A percentile compares a stretch with the other conserved stretches of the same genome.
Conservation (phyloP, 2,888 invertebrate species). For the Macaria notata region DNA sequence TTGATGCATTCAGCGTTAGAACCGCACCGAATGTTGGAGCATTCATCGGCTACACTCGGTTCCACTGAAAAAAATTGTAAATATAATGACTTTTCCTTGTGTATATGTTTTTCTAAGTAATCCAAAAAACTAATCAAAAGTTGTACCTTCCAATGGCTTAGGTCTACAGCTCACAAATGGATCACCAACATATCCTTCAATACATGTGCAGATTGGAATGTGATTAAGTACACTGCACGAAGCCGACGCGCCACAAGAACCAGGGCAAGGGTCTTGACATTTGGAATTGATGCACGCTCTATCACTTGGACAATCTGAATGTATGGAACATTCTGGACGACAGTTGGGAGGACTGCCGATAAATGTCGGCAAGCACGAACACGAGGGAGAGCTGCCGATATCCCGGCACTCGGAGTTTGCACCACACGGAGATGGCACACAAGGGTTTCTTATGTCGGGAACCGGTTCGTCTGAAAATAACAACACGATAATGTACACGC, state of each 20-base stretch:
- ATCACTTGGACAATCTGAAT: constrained; percentile 88
- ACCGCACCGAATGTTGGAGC: constrained; percentile 87
- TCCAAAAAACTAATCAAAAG: neutral
- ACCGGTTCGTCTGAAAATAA: constrained; percentile 52
- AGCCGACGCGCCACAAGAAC: constrained; percentile 86
- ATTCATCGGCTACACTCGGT: constrained; percentile 80
- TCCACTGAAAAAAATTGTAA: constrained; percentile 50
- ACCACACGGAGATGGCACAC: constrained; percentile 85
- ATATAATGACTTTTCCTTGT: neutral
- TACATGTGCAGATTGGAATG: constrained; percentile 88
- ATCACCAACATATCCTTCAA: constrained; percentile 87
- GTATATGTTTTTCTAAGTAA: neutral
- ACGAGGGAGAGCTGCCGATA: constrained; percentile 83
- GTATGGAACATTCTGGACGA: constrained; percentile 86
- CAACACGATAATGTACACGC: too few relatives aligned
- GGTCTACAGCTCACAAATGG: constrained; percentile 84
- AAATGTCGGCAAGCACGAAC: constrained; percentile 84
- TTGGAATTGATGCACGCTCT: constrained; percentile 89
- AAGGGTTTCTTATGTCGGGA: constrained; percentile 71
- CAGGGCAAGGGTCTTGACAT: constrained; percentile 90
- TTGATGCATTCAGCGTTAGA: constrained; percentile 85
- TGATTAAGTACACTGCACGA: constrained; percentile 86
- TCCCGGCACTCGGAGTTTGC: constrained; percentile 85
- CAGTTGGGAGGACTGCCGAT: constrained; percentile 88
- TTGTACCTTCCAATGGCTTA: constrained; percentile 77